Percentiles rank a stretch among this genome's conserved stretches.
Evolutionary conservation across 1,140 invertebrate genomes (phyloP).

Genomic region (Trissolcus basalis): DNA sequence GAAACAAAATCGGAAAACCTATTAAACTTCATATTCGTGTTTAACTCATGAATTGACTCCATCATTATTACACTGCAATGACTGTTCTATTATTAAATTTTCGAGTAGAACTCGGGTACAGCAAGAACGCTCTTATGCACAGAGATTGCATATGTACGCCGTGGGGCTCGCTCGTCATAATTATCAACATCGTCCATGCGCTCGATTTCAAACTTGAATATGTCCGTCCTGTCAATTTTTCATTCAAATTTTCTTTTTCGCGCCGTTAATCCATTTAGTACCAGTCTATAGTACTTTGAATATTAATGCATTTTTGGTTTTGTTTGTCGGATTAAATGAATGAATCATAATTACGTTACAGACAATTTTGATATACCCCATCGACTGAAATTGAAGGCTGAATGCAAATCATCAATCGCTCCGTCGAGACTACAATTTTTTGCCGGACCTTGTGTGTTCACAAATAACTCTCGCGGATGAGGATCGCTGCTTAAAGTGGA

Average conservation of each 20-base stretch:
- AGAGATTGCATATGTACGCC: constrained; percentile 54
- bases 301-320: too few relatives aligned
- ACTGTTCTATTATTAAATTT: constrained; percentile 54
- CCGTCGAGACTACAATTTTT: constrained; percentile 23
- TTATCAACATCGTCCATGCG: constrained; percentile 54
- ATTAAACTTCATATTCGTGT: constrained; percentile 25
- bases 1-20: constrained; percentile 2
- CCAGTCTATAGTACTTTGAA: too few relatives aligned
- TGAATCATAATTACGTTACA: too few relatives aligned
- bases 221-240: constrained; percentile 38
- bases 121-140: constrained; percentile 46
- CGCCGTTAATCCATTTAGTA: not conserved
- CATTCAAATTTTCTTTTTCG: constrained; percentile 24
- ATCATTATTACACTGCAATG: constrained; percentile 49
- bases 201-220: constrained; percentile 50
- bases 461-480: not conserved
- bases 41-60: constrained; percentile 33
- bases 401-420: too few relatives aligned
- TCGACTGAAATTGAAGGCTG: too few relatives aligned
- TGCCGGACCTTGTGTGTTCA: constrained; percentile 14
- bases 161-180: constrained; percentile 55
- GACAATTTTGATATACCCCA: too few relatives aligned
- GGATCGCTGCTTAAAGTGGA: constrained; percentile 17
- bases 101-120: constrained; percentile 25
- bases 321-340: too few relatives aligned